Base-by-base conservation (phyloP, 2,888 invertebrate species). In the Vesta saturnalis region DNA sequence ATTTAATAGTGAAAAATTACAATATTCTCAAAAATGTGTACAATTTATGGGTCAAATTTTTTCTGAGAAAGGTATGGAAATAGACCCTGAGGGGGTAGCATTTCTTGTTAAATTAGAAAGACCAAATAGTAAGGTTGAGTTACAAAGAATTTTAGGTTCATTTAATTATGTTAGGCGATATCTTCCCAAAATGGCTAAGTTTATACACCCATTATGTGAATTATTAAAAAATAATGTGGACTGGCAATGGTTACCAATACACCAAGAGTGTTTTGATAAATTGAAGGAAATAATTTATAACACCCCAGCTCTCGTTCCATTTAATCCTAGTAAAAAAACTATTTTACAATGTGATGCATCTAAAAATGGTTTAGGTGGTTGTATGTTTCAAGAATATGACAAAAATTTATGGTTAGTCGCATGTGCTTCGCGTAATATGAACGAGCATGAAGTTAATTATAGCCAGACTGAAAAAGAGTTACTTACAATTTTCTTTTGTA, bases 401-500 rank as follows among this genome's bases (percentile, higher is more conserved):
- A 67, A 67, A 61, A 43, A 55, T 1, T 1, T 60, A 30, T 30
- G 30, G 30, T 56, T 70, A 56, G 60, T 68, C n/a, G 65, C 66
- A 23, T 70, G 61, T 46, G 54, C 70, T 16, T 68, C 70, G 12
- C 46, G 61, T 22, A 62, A 52, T n/a, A 68, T 72, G 60, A 68
- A 64, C 16, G 62, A 67, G 14, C 60, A 68, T 54, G 64, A 68
- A 46, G 21, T 68, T 5, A 64, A 68, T 49, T 67, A 67, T 39
- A 68, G 68, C 23, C 68, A 68, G 47, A 73, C 74, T 0, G 72
- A 73, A 59, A 74, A 72, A 64, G 72, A 73, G 55, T 43, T 74
- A 23, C 49, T 73, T 10, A 18, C 70, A 6, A 71, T 72, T 19
- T 69, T 64, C 52, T 72, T 49, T 61, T 59, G 71, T 21, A 66